Percentiles rank a stretch among this genome's conserved stretches.
Evolutionary conservation across 2,797 vertebrate genomes (phyloP).

Genomic region (Myotis planiceps): DNA sequence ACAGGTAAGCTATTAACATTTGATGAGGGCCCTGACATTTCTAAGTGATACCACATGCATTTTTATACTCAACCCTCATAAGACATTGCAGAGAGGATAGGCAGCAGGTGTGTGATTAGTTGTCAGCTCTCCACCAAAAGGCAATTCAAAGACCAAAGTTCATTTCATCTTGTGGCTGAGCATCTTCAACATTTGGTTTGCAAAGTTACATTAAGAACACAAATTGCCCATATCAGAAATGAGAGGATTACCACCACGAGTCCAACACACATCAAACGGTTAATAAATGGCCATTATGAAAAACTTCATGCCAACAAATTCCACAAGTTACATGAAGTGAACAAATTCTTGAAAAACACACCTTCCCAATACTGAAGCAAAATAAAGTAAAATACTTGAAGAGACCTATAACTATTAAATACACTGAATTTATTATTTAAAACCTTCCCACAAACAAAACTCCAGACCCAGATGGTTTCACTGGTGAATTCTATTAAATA

Average conservation of each 20-base stretch:
- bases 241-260: background rate
- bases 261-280: background rate
- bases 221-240: constrained; percentile 9
- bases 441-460: constrained; percentile 50
- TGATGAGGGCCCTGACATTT: background rate
- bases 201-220: constrained; percentile 14
- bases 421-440: constrained; percentile 44
- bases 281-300: constrained; percentile 3
- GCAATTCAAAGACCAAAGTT: background rate
- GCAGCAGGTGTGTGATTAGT: background rate
- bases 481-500: constrained; percentile 58
- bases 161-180: background rate
- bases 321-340: constrained; percentile 23
- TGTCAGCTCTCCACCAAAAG: background rate
- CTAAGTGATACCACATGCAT: background rate
- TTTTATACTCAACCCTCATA: background rate
- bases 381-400: constrained; percentile 5
- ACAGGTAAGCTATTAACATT: constrained; percentile 39
- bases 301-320: constrained; percentile 26
- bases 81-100: background rate
- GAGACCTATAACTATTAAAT: background rate
- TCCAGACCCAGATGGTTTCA: constrained; percentile 19
- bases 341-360: constrained; percentile 11
- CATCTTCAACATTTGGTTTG: background rate
- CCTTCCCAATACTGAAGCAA: constrained; percentile 13